Evolutionary conservation across 2,888 invertebrate species (phyloP).

Genomic region (Taenaris catops): DNA sequence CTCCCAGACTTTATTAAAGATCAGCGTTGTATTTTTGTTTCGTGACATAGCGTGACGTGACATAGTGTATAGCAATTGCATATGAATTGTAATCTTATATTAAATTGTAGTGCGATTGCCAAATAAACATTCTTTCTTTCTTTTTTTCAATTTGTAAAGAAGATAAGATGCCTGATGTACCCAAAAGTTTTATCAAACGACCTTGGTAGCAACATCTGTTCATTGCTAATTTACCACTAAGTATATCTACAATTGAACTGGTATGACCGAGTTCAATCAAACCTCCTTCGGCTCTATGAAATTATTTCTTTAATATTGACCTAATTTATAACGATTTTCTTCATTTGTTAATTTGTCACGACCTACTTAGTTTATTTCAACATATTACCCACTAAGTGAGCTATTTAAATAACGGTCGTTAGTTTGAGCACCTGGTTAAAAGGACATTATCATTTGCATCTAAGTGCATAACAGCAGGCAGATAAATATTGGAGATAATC

Average conservation of each 20-base stretch:
- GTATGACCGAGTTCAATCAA: slow-evolving; percentile 28
- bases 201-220: slow-evolving; percentile 30
- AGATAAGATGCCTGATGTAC: too few relatives aligned
- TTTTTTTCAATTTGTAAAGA: too few relatives aligned
- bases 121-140: too few relatives aligned
- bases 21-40: too few relatives aligned
- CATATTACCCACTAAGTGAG: too few relatives aligned
- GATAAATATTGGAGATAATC: slow-evolving; percentile 22
- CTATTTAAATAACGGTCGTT: slow-evolving; percentile 6
- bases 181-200: slow-evolving; percentile 28
- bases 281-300: slow-evolving; percentile 25
- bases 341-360: slow-evolving; percentile 20
- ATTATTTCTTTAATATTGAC: slow-evolving; percentile 26
- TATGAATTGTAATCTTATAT: too few relatives aligned
- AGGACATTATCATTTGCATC: slow-evolving; percentile 19
- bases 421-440: slow-evolving; percentile 16
- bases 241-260: slow-evolving; percentile 29
- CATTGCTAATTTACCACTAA: slow-evolving; percentile 28
- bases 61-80: too few relatives aligned
- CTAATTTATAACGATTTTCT: slow-evolving; percentile 23
- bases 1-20: too few relatives aligned
- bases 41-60: too few relatives aligned
- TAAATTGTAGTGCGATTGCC: too few relatives aligned
- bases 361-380: slow-evolving; percentile 14
- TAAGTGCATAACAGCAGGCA: slow-evolving; percentile 16